Percentiles rank a stretch among this genome's conserved stretches.
Conservation (phyloP, 2,113 vertebrate species). For the Chlamydotis undulata region DNA sequence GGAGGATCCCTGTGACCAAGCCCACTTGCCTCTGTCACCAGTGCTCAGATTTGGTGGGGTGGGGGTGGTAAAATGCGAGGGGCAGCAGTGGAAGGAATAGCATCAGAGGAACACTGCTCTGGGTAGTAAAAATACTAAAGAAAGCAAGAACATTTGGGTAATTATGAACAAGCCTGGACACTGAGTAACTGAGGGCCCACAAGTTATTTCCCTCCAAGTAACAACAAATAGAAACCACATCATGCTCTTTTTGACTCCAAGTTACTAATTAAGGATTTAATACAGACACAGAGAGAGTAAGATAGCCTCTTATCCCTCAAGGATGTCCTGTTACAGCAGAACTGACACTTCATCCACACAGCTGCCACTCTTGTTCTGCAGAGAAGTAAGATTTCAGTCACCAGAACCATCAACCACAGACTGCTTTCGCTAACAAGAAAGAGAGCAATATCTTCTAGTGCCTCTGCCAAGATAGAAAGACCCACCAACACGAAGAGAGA, state of each 20-base stretch:
- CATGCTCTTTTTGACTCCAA: not conserved
- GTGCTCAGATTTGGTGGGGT: not conserved
- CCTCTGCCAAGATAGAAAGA: not conserved
- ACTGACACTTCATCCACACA: not conserved
- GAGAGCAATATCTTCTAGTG: not conserved
- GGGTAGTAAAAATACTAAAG: not conserved
- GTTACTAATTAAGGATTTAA: not conserved
- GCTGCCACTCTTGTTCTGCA: not conserved
- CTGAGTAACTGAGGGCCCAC: not conserved
- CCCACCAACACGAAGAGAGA: not conserved
- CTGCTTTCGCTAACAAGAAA: not conserved
- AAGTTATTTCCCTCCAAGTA: not conserved
- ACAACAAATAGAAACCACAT: not conserved
- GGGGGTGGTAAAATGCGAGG: no score
- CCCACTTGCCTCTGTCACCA: fast-evolving
- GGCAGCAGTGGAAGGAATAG: not conserved
- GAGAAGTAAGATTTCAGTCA: not conserved
- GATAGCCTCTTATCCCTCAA: not conserved
- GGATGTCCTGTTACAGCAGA: not conserved
- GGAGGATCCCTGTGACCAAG: not conserved
- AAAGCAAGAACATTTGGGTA: not conserved
- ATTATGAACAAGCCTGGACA: not conserved
- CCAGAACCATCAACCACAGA: not conserved
- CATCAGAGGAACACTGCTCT: not conserved
- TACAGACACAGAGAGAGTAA: not conserved